phyloP scores from a whole-genome alignment of 2,888 invertebrate species.

The Dolichomitus sp. region DNA sequence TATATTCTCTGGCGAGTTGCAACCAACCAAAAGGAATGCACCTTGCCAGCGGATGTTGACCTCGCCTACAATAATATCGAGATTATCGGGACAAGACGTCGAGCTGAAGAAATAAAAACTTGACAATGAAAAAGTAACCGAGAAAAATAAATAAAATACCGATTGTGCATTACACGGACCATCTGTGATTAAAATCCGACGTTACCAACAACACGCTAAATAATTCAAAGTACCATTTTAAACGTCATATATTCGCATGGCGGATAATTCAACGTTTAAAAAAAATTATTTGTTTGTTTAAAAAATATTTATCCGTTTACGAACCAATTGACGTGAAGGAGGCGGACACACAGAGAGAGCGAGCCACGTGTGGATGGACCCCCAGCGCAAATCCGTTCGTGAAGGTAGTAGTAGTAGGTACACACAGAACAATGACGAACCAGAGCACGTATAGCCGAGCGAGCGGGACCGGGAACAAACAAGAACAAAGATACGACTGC shows the following conservation, averaged over 20 bases:
- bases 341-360: constrained; percentile 84
- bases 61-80: constrained; percentile 59
- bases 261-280: too few species aligned
- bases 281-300: constrained; percentile 10
- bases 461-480: constrained; percentile 87
- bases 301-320: constrained; percentile 82
- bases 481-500: constrained; percentile 86
- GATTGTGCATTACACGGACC: not conserved
- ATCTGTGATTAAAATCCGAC: constrained; percentile 5
- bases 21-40: constrained; percentile 45
- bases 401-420: constrained; percentile 85
- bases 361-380: constrained; percentile 86
- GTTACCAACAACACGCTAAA: not conserved
- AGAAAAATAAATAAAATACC: not conserved
- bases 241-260: too few species aligned
- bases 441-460: constrained; percentile 86
- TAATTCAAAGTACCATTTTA: not conserved
- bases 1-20: constrained; percentile 46
- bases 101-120: constrained; percentile 12
- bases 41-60: constrained; percentile 46
- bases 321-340: constrained; percentile 86
- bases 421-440: constrained; percentile 87
- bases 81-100: constrained; percentile 24
- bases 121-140: not conserved
- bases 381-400: constrained; percentile 86